Evolutionary conservation across 2,888 invertebrate species (phyloP).

Genomic region (Ennomos fuscantarius): DNA sequence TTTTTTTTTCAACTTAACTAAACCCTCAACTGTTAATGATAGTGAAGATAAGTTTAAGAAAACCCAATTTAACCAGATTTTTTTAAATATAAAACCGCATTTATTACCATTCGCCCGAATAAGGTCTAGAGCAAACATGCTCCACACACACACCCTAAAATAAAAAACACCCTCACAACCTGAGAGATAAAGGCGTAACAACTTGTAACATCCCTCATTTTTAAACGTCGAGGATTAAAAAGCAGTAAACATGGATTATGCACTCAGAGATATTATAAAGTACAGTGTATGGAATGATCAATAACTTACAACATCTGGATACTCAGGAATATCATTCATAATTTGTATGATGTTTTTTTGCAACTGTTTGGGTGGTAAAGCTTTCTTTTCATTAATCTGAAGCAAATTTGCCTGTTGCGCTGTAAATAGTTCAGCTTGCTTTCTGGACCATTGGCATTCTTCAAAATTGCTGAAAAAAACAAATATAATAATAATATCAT

Average conservation of each 20-base stretch:
- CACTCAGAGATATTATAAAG: too few relatives aligned
- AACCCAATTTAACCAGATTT: too few relatives aligned
- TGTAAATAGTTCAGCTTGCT: slow-evolving; percentile 95
- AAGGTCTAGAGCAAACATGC: too few relatives aligned
- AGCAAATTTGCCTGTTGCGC: slow-evolving; percentile 94
- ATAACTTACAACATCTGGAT: slow-evolving; percentile 91
- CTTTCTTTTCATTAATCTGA: slow-evolving; percentile 92
- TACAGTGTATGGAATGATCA: background rate
- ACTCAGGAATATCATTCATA: slow-evolving; percentile 90
- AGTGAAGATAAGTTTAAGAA: too few relatives aligned
- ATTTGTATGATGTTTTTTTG: slow-evolving; percentile 90
- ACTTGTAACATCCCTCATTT: too few relatives aligned
- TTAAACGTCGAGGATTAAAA: too few relatives aligned
- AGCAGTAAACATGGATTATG: too few relatives aligned
- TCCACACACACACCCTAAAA: too few relatives aligned
- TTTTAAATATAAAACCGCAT: too few relatives aligned
- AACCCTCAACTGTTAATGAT: background rate
- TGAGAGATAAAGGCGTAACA: too few relatives aligned
- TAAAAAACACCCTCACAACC: too few relatives aligned
- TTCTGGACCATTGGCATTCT: slow-evolving; percentile 91
- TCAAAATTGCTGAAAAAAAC: slow-evolving; percentile 70
- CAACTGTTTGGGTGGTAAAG: slow-evolving; percentile 90
- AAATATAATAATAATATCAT: background rate
- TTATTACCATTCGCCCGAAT: too few relatives aligned
- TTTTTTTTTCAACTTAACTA: slow-evolving; percentile 5